These are phyloP conservation scores for Brachionus rubens DNA, from an alignment of 1,140 invertebrate species.

Conservation along the genomic window DNA sequence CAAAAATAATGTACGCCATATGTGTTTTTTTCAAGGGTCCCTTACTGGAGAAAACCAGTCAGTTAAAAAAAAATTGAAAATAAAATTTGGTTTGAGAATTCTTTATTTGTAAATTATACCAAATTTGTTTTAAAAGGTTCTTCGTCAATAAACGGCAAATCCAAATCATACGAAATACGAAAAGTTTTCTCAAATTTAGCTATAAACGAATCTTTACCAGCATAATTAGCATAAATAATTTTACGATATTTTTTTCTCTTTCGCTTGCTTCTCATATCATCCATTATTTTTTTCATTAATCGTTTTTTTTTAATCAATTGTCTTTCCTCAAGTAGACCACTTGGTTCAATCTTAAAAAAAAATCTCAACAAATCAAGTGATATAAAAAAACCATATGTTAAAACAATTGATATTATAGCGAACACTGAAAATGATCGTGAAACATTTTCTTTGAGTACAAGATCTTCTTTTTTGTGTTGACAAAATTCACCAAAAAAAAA, in stretches of 20 bases:
- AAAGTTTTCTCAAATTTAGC: slow-evolving; percentile 35
- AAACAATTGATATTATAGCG: slow-evolving; percentile 9
- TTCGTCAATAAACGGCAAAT: slow-evolving; percentile 40
- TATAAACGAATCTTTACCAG: slow-evolving; percentile 27
- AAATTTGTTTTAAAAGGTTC: neutral
- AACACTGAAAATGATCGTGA: slow-evolving; percentile 44
- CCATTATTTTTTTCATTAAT: slow-evolving; percentile 37
- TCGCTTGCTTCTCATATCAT: slow-evolving; percentile 35
- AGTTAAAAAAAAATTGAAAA: neutral
- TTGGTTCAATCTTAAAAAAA: slow-evolving; percentile 37
- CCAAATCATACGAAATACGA: slow-evolving; percentile 34
- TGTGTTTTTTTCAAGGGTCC: too few relatives aligned
- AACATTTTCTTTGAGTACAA: slow-evolving; percentile 5
- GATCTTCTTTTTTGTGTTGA: neutral
- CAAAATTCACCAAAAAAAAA: slow-evolving; percentile 36
- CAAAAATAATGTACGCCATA: too few relatives aligned
- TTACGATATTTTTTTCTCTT: slow-evolving; percentile 34
- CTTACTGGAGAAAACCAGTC: too few relatives aligned
- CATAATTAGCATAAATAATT: slow-evolving; percentile 17
- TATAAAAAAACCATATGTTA: slow-evolving; percentile 40
- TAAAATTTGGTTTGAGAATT: neutral
- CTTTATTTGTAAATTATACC: neutral
- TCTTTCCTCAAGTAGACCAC: slow-evolving; percentile 29
- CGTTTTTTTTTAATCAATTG: slow-evolving; percentile 7
- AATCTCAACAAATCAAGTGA: slow-evolving; percentile 15